A percentile compares a stretch with the other conserved stretches of the same genome.
phyloP scores from a whole-genome alignment of 2,113 vertebrate genomes.

The Salvelinus alpinus region DNA sequence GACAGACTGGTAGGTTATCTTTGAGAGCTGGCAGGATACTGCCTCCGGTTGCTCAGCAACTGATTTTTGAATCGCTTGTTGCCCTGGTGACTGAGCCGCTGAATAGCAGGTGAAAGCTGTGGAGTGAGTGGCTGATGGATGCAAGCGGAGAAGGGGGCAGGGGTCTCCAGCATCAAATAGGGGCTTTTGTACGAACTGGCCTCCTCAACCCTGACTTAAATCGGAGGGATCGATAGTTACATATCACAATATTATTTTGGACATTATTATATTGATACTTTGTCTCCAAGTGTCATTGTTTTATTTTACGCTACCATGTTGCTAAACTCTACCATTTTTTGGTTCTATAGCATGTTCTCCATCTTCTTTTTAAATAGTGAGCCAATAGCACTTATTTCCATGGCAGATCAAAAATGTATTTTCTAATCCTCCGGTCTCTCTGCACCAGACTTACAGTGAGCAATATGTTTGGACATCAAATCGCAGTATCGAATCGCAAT shows the following conservation, averaged over 20 bases:
- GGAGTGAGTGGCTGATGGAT: slow-evolving; percentile 58
- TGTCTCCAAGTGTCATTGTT: background rate
- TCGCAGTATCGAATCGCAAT: too few species aligned
- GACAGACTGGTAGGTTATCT: slow-evolving; percentile 69
- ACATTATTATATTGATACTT: background rate
- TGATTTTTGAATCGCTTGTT: slow-evolving; percentile 76
- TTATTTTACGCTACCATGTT: too few species aligned
- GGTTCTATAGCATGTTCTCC: too few species aligned
- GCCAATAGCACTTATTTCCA: too few species aligned
- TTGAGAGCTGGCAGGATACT: slow-evolving; percentile 68
- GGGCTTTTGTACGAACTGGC: slow-evolving; percentile 52
- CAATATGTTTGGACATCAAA: too few species aligned
- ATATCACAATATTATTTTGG: background rate
- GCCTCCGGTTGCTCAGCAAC: slow-evolving; percentile 78
- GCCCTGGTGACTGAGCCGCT: slow-evolving; percentile 71
- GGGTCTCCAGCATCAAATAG: slow-evolving; percentile 15
- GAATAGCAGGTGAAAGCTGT: slow-evolving; percentile 72
- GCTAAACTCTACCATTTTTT: too few species aligned
- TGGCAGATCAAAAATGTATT: too few species aligned
- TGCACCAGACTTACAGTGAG: too few species aligned
- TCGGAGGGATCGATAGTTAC: background rate
- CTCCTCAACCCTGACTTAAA: background rate
- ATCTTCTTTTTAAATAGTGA: too few species aligned
- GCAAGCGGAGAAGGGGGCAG: slow-evolving; percentile 40
- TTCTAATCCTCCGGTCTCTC: too few species aligned